Evolutionary conservation across 2,888 invertebrate species (phyloP).

Genomic region (Mylabris sibirica): DNA sequence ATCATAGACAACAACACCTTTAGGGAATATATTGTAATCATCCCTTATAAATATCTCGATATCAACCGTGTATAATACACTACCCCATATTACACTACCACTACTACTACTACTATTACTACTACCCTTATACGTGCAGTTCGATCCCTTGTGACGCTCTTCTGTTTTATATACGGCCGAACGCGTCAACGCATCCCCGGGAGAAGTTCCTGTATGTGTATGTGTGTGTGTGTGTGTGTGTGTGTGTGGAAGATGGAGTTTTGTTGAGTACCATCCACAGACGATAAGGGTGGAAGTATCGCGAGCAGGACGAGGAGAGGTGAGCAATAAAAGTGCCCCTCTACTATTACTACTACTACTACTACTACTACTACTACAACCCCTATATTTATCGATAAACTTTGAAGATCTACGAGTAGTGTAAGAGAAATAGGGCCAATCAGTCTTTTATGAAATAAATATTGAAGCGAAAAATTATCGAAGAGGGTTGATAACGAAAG

Average conservation of each 20-base stretch:
- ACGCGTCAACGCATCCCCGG: slow-evolving; percentile 8
- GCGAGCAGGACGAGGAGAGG: too few relatives aligned
- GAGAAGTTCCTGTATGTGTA: not conserved
- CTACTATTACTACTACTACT: not conserved
- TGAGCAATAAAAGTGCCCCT: not conserved
- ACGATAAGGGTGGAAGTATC: not conserved
- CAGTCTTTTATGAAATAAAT: not conserved
- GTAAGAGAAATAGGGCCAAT: not conserved
- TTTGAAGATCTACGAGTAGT: not conserved
- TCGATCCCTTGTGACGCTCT: not conserved
- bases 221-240: not conserved
- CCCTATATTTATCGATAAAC: not conserved
- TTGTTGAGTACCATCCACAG: slow-evolving; percentile 5
- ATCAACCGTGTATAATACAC: not conserved
- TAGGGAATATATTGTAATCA: slow-evolving; percentile 2
- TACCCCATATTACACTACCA: not conserved
- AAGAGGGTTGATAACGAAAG: not conserved
- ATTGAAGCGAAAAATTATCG: not conserved
- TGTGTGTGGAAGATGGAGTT: not conserved
- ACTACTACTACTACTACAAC: not conserved
- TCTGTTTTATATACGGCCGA: slow-evolving; percentile 9
- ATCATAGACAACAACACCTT: not conserved
- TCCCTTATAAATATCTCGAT: not conserved
- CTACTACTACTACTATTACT: not conserved
- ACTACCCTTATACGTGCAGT: not conserved